Percentiles rank a stretch among this genome's conserved stretches.
Evolutionary conservation across 1,140 invertebrate genomes (phyloP).

Genomic region (Microplitis demolitor): DNA sequence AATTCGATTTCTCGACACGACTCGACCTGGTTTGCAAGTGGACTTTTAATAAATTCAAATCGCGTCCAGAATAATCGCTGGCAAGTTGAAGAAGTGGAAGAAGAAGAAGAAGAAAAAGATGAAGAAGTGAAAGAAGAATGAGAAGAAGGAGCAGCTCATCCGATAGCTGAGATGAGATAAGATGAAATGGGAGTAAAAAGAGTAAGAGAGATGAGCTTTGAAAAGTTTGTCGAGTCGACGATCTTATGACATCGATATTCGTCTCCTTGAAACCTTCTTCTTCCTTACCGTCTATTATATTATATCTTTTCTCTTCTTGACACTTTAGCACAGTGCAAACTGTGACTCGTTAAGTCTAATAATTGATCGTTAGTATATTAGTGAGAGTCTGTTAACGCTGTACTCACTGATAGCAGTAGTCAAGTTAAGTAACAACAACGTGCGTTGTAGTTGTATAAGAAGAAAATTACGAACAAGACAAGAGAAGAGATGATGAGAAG

Average conservation of each 20-base stretch:
- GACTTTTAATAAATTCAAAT: conserved; percentile 12
- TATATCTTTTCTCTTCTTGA: neutral
- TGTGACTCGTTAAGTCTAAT: conserved; percentile 15
- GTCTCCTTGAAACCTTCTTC: conserved; percentile 2
- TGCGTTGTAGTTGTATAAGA: no score
- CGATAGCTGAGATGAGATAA: neutral
- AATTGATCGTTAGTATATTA: conserved; percentile 27
- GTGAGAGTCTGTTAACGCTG: conserved; percentile 11
- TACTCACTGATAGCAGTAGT: neutral
- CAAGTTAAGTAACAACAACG: no score
- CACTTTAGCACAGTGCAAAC: neutral
- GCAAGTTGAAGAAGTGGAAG: neutral
- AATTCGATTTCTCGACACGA: neutral
- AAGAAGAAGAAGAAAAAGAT: neutral
- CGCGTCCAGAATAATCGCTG: neutral
- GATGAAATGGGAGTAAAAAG: neutral
- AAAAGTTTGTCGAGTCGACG: neutral
- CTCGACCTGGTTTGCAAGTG: conserved; percentile 6
- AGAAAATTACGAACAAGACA: no score
- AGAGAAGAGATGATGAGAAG: no score
- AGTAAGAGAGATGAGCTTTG: neutral
- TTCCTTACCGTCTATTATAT: neutral
- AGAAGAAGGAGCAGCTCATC: neutral
- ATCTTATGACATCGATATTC: conserved; percentile 4
- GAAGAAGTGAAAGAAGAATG: neutral